A percentile compares a stretch with the other conserved stretches of the same genome.
Conservation (phyloP, 2,888 invertebrate species). For the Drosophila acutilabella region DNA sequence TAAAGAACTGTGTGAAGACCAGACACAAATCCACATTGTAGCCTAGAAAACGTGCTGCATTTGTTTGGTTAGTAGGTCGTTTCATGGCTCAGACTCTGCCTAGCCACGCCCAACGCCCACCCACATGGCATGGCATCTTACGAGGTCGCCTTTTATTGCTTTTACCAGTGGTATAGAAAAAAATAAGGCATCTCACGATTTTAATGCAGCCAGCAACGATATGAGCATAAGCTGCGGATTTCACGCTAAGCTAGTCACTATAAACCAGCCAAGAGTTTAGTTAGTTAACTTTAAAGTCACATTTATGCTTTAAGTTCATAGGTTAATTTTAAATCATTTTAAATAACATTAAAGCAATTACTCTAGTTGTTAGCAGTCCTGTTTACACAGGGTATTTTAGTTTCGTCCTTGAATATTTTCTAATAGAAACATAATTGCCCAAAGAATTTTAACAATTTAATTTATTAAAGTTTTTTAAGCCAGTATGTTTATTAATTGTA, state of each 20-base stretch:
- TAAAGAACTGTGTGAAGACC: slow-evolving; percentile 26
- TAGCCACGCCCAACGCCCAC: slow-evolving; percentile 39
- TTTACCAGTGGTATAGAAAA: background rate
- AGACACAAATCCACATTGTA: slow-evolving; percentile 7
- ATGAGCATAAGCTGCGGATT: slow-evolving; percentile 5
- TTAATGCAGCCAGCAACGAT: slow-evolving; percentile 9
- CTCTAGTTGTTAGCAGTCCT: too few relatives aligned
- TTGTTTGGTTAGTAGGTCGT: slow-evolving; percentile 12
- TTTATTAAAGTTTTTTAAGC: too few relatives aligned
- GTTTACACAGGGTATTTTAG: too few relatives aligned
- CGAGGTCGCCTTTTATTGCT: slow-evolving; percentile 40
- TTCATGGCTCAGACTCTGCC: background rate
- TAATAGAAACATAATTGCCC: too few relatives aligned
- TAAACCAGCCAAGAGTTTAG: too few relatives aligned
- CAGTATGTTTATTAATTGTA: too few relatives aligned
- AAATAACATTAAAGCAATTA: too few relatives aligned
- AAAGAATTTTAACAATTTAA: too few relatives aligned
- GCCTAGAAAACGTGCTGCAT: background rate
- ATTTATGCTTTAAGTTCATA: too few relatives aligned
- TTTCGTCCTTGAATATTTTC: too few relatives aligned
- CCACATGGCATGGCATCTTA: slow-evolving; percentile 33
- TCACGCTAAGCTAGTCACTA: slow-evolving; percentile 1
- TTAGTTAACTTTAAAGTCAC: too few relatives aligned
- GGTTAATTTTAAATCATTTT: too few relatives aligned
- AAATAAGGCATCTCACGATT: slow-evolving; percentile 19